Percentiles rank a stretch among this genome's conserved stretches.
Conservation (phyloP, 37 sponge, comb jelly and placozoan species). For the Theonella swinhoei region DNA sequence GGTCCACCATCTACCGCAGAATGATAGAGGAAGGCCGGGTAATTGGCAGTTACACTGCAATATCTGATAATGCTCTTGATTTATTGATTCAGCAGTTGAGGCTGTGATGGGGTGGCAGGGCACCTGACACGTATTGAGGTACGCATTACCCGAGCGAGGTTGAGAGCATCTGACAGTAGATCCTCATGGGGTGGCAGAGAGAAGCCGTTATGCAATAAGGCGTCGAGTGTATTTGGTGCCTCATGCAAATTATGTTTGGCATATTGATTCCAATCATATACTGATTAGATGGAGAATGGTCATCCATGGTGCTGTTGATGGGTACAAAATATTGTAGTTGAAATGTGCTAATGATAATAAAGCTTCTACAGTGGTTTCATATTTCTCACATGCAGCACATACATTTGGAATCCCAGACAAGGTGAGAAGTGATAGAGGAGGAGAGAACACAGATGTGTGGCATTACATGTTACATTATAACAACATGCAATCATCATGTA, state of each 20-base stretch:
- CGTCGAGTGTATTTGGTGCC: slow-evolving; percentile 20
- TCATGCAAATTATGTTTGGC: slow-evolving; percentile 38
- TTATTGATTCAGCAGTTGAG: slow-evolving; percentile 7
- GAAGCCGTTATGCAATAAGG: slow-evolving; percentile 2
- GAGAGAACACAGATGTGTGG: slow-evolving; percentile 51
- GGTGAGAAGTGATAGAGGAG: slow-evolving; percentile 38
- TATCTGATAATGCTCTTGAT: slow-evolving; percentile 16
- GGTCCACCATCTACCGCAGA: slow-evolving; percentile 22
- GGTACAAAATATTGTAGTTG: slow-evolving; percentile 22
- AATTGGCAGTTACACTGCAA: neutral
- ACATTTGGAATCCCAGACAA: slow-evolving; percentile 34
- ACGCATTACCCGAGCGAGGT: neutral
- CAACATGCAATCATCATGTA: neutral
- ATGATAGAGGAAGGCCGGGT: neutral
- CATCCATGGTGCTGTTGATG: slow-evolving; percentile 35
- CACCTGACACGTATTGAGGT: slow-evolving; percentile 10
- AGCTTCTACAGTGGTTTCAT: slow-evolving; percentile 30
- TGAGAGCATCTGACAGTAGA: slow-evolving; percentile 37
- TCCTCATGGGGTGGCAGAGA: slow-evolving; percentile 4
- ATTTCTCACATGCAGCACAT: slow-evolving; percentile 6
- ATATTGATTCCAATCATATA: slow-evolving; percentile 27
- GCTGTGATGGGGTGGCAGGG: slow-evolving; percentile 32
- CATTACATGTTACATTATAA: slow-evolving; percentile 32
- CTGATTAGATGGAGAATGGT: slow-evolving; percentile 44
- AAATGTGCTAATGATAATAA: slow-evolving; percentile 27